Percentiles rank a stretch among this genome's conserved stretches.
Evolutionary conservation across 2,113 vertebrate genomes (phyloP).

Genomic region (Pandion haliaetus): DNA sequence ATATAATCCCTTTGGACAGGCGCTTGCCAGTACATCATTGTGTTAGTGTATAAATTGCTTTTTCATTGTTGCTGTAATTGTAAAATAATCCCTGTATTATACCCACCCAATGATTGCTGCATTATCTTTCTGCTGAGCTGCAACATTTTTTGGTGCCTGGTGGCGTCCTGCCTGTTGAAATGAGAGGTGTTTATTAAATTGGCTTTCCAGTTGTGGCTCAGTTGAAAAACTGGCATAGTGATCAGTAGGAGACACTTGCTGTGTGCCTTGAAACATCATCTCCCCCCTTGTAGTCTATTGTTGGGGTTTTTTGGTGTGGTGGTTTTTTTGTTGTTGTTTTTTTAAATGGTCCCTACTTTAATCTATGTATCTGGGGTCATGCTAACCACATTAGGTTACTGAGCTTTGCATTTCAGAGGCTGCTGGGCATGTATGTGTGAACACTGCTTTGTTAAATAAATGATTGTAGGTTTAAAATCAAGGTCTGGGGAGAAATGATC

Average conservation of each 20-base stretch:
- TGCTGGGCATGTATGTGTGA: not conserved
- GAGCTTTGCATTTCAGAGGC: not conserved
- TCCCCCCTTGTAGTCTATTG: not conserved
- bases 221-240: not conserved
- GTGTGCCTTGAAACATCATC: not conserved
- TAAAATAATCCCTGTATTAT: slow-evolving; percentile 21
- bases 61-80: slow-evolving; percentile 49
- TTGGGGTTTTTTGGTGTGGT: too few species aligned
- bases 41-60: slow-evolving; percentile 12
- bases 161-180: slow-evolving; percentile 3
- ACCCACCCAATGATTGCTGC: not conserved
- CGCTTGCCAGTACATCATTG: not conserved
- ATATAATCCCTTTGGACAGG: slow-evolving; percentile 18
- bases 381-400: not conserved
- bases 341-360: not conserved
- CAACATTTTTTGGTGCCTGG: not conserved
- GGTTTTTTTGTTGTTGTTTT: not conserved
- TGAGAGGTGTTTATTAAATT: not conserved
- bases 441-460: not conserved
- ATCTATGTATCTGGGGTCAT: not conserved
- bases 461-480: not conserved
- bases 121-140: slow-evolving; percentile 32
- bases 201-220: not conserved
- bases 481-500: not conserved
- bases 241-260: not conserved